A percentile compares a stretch with the other conserved stretches of the same genome.
phyloP scores from a whole-genome alignment of 2,797 vertebrate species.

The Cuniculus paca region DNA sequence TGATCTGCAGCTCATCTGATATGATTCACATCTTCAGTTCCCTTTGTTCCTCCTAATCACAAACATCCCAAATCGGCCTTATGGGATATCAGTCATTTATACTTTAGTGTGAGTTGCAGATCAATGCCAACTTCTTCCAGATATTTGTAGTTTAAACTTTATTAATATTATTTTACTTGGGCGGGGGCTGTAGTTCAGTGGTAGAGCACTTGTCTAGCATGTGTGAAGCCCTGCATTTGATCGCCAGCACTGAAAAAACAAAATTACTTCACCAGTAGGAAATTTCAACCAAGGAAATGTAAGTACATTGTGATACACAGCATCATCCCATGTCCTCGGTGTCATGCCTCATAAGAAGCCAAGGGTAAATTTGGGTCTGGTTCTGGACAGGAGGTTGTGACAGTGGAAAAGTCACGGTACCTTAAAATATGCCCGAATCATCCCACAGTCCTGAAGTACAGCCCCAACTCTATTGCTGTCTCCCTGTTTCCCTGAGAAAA shows the following conservation, averaged over 20 bases:
- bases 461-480: background rate
- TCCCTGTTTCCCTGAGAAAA: background rate
- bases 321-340: background rate
- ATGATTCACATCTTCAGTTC: background rate
- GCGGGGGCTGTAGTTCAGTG: background rate
- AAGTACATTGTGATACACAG: background rate
- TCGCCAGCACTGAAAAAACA: background rate
- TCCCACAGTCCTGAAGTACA: background rate
- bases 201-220: background rate
- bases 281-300: background rate
- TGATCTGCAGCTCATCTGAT: background rate
- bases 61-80: background rate
- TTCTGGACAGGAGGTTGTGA: background rate
- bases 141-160: background rate
- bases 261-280: background rate
- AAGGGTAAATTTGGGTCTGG: background rate
- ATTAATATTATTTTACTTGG: background rate
- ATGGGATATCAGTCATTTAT: background rate
- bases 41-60: background rate
- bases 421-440: background rate
- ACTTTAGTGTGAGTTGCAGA: constrained; percentile 7
- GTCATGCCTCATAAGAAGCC: background rate
- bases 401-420: background rate
- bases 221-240: background rate
- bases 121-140: background rate